Percentiles rank a stretch among this genome's conserved stretches.
phyloP scores from a whole-genome alignment of 1,140 invertebrate species.

The Stegodyphus dumicola region DNA sequence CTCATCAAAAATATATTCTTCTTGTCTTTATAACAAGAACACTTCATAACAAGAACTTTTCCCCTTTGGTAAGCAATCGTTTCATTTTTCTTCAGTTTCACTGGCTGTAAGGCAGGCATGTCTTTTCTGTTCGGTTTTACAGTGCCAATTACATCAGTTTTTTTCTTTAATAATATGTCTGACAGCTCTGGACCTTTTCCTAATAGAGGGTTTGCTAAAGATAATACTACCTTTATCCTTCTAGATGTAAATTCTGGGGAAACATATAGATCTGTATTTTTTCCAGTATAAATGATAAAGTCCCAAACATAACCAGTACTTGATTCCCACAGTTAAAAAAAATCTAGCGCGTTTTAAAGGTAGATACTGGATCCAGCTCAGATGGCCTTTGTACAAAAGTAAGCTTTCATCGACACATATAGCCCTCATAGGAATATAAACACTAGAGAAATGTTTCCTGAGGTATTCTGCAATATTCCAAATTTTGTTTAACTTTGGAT shows the following conservation, averaged over 20 bases:
- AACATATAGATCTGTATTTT: not conserved
- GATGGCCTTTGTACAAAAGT: not conserved
- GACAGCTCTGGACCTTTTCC: conserved; percentile 4
- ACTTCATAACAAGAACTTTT: no score
- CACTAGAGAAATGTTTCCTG: not conserved
- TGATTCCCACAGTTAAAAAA: conserved; percentile 3
- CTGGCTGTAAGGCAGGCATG: no score
- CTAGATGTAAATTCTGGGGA: not conserved
- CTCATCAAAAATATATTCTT: not conserved
- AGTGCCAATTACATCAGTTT: no score
- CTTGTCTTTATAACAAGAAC: no score
- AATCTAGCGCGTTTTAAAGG: not conserved
- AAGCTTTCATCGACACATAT: not conserved
- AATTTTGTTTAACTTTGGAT: conserved; percentile 11
- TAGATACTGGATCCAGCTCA: not conserved
- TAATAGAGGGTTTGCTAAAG: not conserved
- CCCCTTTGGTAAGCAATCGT: no score
- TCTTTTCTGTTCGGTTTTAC: no score
- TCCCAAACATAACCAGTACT: conserved; percentile 7
- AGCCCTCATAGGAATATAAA: conserved; percentile 2
- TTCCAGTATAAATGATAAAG: not conserved
- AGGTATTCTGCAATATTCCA: not conserved
- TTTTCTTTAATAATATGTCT: not conserved
- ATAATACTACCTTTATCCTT: not conserved
- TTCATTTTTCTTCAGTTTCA: no score